Evolutionary conservation across 2,797 vertebrate species (phyloP).

Genomic region (Anabas testudineus): DNA sequence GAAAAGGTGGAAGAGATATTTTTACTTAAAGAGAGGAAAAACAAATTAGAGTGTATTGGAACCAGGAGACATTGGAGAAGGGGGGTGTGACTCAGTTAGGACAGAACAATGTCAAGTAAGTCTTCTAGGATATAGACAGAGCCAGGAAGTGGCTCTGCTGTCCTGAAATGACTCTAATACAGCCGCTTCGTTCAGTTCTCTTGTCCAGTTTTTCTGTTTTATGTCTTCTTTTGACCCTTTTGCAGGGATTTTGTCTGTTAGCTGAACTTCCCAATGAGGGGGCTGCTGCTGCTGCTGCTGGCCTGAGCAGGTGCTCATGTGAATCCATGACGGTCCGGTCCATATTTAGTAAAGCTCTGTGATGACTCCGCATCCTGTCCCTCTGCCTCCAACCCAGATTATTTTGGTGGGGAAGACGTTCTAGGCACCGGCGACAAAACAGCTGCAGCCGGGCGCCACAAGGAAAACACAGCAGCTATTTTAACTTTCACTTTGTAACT

Average conservation of each 20-base stretch:
- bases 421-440: constrained; percentile 64
- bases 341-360: constrained; percentile 79
- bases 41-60: constrained; percentile 37
- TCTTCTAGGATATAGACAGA: constrained; percentile 2
- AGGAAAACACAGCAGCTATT: constrained; percentile 76
- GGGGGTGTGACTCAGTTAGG: constrained; percentile 7
- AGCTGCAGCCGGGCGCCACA: constrained; percentile 80
- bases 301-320: constrained; percentile 38
- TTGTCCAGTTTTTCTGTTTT: neutral
- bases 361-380: constrained; percentile 42
- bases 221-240: neutral
- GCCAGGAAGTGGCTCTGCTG: neutral
- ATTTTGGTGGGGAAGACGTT: constrained; percentile 75
- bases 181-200: neutral
- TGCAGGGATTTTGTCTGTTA: neutral
- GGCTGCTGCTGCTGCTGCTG: constrained; percentile 17
- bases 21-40: constrained; percentile 38
- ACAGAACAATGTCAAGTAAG: neutral
- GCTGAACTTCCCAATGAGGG: neutral
- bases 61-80: neutral
- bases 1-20: constrained; percentile 23
- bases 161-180: neutral
- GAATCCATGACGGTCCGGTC: constrained; percentile 47
- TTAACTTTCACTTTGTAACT: constrained; percentile 79
- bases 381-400: constrained; percentile 66